These are phyloP conservation scores for Mnemiopsis leidyi DNA, from an alignment of 37 sponge, comb jelly and placozoan genomes.

Conservation along the genomic window DNA sequence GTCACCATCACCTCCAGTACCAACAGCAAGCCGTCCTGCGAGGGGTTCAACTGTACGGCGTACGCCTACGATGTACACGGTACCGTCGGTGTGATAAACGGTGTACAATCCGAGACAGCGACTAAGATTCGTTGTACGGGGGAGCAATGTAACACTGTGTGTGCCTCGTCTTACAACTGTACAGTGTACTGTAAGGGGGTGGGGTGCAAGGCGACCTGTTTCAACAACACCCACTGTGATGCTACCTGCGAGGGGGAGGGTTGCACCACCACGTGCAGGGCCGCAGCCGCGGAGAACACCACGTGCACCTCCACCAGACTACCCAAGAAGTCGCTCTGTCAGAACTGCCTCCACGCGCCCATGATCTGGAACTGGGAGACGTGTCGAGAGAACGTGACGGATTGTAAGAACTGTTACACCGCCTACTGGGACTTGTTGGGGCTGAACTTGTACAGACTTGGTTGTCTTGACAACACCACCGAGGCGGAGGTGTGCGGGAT, in stretches of 20 bases:
- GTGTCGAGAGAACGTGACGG: background rate
- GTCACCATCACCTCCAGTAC: background rate
- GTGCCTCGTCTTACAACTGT: background rate
- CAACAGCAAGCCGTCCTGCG: background rate
- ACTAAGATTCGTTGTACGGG: background rate
- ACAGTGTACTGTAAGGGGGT: background rate
- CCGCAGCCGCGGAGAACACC: background rate
- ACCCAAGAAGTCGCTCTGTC: background rate
- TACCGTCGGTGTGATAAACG: background rate
- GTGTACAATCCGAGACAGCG: too few species aligned
- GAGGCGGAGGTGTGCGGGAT: background rate
- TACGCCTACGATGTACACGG: background rate
- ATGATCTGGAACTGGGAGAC: background rate
- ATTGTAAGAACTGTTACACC: slow-evolving; percentile 11
- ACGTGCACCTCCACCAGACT: background rate
- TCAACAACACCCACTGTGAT: background rate
- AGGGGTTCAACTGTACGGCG: background rate
- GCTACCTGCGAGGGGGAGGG: background rate
- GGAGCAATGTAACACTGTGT: background rate
- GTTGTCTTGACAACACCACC: background rate
- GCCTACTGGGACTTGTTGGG: background rate
- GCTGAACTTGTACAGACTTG: background rate
- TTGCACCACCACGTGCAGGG: background rate
- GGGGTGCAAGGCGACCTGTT: background rate
- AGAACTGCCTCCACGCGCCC: background rate